phyloP scores from a whole-genome alignment of 2,113 vertebrate genomes.

The Spilogale gracilis region DNA sequence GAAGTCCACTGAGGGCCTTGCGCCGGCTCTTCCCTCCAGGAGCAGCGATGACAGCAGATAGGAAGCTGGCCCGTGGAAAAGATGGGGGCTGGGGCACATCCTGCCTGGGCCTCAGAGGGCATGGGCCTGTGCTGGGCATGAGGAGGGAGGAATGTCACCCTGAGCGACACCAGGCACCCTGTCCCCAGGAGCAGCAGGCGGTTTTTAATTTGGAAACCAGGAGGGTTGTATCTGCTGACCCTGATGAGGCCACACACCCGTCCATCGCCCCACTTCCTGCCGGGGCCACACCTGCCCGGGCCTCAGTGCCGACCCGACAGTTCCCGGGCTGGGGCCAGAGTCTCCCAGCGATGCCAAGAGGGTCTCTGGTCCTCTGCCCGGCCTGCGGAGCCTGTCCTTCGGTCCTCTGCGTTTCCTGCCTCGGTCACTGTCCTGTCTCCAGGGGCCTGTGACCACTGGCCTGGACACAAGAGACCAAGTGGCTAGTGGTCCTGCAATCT shows the following conservation, averaged over 20 bases:
- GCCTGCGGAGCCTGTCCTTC: not conserved
- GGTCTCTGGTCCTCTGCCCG: not conserved
- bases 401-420: not conserved
- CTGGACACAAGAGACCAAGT: not conserved
- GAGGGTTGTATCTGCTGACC: not conserved
- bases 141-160: not conserved
- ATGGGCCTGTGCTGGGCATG: fast-evolving
- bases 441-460: not conserved
- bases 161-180: not conserved
- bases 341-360: not conserved
- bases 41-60: not conserved
- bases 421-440: not conserved
- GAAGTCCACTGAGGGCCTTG: too few relatives aligned
- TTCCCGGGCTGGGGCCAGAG: not conserved
- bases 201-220: not conserved
- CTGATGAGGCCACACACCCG: fast-evolving
- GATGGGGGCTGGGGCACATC: fast-evolving
- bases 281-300: not conserved
- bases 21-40: too few relatives aligned
- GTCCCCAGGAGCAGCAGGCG: not conserved
- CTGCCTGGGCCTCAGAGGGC: not conserved
- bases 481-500: not conserved
- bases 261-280: not conserved
- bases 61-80: fast-evolving
- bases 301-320: too few relatives aligned